Conservation (phyloP, 92 coral and sea anemone genomes). For the Diadumene lineata region DNA sequence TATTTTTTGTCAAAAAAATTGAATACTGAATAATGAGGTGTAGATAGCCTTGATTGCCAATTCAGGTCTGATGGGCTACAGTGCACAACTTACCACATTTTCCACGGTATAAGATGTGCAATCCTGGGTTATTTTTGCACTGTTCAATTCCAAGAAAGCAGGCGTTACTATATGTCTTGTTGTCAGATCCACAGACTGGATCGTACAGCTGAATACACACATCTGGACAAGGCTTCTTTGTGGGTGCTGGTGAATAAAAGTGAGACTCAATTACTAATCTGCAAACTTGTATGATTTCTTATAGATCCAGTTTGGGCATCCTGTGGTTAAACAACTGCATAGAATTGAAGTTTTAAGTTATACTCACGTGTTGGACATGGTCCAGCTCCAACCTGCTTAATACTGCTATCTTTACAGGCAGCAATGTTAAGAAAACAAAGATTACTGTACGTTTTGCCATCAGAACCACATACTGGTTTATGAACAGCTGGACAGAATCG, state of each 20-base stretch:
- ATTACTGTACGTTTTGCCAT: constrained; percentile 67
- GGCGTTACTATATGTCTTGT: constrained; percentile 26
- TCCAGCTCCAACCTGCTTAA: constrained; percentile 44
- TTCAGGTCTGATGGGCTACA: too few relatives aligned
- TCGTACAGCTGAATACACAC: background rate
- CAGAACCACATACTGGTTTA: constrained; percentile 57
- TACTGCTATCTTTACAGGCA: constrained; percentile 45
- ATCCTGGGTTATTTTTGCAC: constrained; percentile 7
- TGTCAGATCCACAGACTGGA: constrained; percentile 28
- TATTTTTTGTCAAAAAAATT: too few relatives aligned
- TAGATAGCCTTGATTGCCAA: too few relatives aligned
- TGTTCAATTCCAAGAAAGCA: constrained; percentile 2
- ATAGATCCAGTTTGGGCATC: background rate
- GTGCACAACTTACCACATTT: constrained; percentile 1
- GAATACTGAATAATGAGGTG: too few relatives aligned
- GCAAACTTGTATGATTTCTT: background rate
- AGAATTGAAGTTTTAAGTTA: background rate
- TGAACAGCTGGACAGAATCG: constrained; percentile 27
- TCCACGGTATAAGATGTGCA: constrained; percentile 3
- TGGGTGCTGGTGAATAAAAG: too few relatives aligned
- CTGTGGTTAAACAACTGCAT: too few relatives aligned
- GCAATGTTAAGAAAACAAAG: constrained; percentile 59
- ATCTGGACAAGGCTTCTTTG: background rate
- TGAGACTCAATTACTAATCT: too few relatives aligned
- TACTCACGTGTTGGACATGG: constrained; percentile 41